phyloP scores from a whole-genome alignment of 2,888 invertebrate genomes.

The Limnephilus marmoratus region DNA sequence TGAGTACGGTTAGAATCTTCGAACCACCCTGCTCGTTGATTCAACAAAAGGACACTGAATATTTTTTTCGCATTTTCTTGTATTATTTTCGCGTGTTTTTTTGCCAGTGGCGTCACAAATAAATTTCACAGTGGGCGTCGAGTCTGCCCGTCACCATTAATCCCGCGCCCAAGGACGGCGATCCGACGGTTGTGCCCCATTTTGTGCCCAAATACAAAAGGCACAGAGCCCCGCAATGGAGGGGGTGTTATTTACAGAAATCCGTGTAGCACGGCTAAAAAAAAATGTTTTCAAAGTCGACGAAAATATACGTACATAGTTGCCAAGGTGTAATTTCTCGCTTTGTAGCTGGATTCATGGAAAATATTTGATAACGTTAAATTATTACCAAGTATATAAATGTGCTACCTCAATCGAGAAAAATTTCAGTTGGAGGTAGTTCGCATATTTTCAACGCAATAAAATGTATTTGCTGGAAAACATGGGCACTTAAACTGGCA shows the following conservation, averaged over 20 bases:
- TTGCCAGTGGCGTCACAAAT: constrained; percentile 64
- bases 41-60: constrained; percentile 28
- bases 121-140: constrained; percentile 64
- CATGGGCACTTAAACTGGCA: no score
- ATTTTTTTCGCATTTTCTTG: constrained; percentile 35
- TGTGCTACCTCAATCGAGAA: not conserved
- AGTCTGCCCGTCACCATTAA: constrained; percentile 65
- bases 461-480: no score
- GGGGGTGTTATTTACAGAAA: constrained; percentile 12
- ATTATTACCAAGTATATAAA: not conserved
- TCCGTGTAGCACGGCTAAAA: not conserved
- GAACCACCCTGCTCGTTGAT: constrained; percentile 21
- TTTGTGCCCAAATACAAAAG: constrained; percentile 18
- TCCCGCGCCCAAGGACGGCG: constrained; percentile 45
- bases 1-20: not conserved
- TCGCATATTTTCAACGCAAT: no score
- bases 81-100: constrained; percentile 58
- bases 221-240: not conserved
- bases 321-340: not conserved
- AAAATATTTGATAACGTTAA: not conserved
- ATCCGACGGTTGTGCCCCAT: constrained; percentile 16
- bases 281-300: constrained; percentile 2
- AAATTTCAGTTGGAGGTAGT: not conserved
- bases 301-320: not conserved
- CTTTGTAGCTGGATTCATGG: not conserved